Conservation (phyloP, 2,888 invertebrate species). For the Leptogaster cylindrica region DNA sequence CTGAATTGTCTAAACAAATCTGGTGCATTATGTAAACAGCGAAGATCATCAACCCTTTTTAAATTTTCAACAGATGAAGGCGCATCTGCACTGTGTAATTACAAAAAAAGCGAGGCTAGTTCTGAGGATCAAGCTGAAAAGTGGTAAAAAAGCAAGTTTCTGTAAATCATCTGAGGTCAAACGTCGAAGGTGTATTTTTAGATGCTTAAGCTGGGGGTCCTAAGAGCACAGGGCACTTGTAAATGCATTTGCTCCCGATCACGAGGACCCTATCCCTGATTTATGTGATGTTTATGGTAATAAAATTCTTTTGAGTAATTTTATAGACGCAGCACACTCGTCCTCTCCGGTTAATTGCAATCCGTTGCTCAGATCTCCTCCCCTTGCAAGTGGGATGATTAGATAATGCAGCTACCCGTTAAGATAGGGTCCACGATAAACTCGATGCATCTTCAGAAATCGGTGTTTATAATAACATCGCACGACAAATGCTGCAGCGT, state of each 20-base stretch:
- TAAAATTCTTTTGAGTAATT: conserved; percentile 29
- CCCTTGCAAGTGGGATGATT: conserved; percentile 16
- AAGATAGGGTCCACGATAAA: background rate
- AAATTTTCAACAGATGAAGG: no score
- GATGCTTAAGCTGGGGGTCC: conserved; percentile 26
- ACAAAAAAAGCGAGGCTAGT: no score
- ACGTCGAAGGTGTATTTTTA: conserved; percentile 22
- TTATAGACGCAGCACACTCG: conserved; percentile 7
- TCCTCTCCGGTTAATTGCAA: conserved; percentile 1
- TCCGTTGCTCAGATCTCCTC: background rate
- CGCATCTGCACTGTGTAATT: no score
- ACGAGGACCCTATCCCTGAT: conserved; percentile 13
- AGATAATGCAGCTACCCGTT: conserved; percentile 21
- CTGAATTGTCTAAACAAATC: no score
- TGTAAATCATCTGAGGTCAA: conserved; percentile 26
- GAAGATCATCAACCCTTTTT: no score
- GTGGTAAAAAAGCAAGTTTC: conserved; percentile 18
- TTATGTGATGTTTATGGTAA: conserved; percentile 28
- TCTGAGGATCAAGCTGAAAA: background rate
- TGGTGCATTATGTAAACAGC: no score
- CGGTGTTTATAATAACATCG: conserved; percentile 20
- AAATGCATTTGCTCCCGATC: conserved; percentile 27
- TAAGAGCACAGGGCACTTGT: conserved; percentile 24
- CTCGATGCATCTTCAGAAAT: conserved; percentile 1
- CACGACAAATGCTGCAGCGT: conserved; percentile 16